Percentiles rank a stretch among this genome's conserved stretches.
These are phyloP conservation scores for Pica pica DNA, from an alignment of 2,113 vertebrate species.

Conservation along the genomic window DNA sequence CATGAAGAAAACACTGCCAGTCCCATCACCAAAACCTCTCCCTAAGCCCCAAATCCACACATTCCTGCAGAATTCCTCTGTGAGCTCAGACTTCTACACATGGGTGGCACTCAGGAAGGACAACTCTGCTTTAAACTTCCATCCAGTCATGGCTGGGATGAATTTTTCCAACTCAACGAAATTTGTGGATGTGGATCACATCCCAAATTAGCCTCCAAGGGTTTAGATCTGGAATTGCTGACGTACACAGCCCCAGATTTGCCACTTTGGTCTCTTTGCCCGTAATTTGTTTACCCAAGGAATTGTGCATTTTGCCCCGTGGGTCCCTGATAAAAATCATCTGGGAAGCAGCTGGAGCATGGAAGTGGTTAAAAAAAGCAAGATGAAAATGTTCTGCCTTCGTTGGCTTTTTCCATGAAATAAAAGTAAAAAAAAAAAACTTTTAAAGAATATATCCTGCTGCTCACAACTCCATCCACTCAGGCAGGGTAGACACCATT, in stretches of 20 bases:
- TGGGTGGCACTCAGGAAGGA: not conserved
- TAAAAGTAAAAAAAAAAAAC: not conserved
- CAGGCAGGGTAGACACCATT: not conserved
- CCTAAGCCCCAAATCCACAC: not conserved
- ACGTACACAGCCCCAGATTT: not conserved
- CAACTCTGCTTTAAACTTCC: not conserved
- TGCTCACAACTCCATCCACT: not conserved
- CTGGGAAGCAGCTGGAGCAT: not conserved
- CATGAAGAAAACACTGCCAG: not conserved
- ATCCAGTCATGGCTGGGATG: not conserved
- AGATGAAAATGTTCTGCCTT: not conserved
- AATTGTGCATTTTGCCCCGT: not conserved
- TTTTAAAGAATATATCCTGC: not conserved
- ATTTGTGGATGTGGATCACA: not conserved
- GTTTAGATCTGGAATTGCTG: not conserved
- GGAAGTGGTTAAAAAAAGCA: not conserved
- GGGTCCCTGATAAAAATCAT: not conserved
- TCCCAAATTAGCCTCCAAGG: not conserved
- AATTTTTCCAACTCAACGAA: not conserved
- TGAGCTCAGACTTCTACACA: rapidly evolving
- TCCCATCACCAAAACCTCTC: not conserved
- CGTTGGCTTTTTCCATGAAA: not conserved
- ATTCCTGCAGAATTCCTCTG: not conserved
- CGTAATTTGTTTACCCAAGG: not conserved
- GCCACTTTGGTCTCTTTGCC: not conserved